Evolutionary conservation across 2,113 vertebrate species (phyloP).

Genomic region (Aplodontia rufa): DNA sequence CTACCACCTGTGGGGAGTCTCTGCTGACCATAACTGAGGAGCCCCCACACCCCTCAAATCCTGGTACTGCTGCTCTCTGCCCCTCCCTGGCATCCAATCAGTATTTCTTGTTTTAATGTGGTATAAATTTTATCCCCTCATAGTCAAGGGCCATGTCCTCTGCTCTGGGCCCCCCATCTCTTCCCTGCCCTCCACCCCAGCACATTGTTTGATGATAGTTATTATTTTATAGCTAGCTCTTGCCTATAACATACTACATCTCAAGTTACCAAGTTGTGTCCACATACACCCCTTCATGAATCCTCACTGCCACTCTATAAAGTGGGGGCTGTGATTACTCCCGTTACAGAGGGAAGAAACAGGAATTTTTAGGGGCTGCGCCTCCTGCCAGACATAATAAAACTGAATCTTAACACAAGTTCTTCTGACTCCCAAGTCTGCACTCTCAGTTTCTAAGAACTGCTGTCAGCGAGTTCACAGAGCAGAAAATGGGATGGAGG

Average conservation of each 20-base stretch:
- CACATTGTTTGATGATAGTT: background rate
- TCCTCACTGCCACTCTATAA: background rate
- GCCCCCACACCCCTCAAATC: background rate
- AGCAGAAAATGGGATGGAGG: background rate
- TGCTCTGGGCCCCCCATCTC: background rate
- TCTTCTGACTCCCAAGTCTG: background rate
- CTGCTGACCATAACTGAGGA: background rate
- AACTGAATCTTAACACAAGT: background rate
- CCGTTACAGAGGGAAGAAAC: accelerated
- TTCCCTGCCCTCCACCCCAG: background rate
- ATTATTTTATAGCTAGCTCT: background rate
- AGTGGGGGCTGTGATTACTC: background rate
- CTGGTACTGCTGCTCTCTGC: background rate
- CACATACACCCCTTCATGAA: background rate
- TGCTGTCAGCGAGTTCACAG: background rate
- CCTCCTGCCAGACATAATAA: background rate
- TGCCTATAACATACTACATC: background rate
- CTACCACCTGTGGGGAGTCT: background rate
- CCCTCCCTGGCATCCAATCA: background rate
- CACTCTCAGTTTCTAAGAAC: background rate
- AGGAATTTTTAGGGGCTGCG: background rate
- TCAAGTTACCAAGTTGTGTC: background rate
- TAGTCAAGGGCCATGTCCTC: background rate
- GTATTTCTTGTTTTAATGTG: background rate
- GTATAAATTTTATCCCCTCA: background rate